Percentiles rank a stretch among this genome's conserved stretches.
These are phyloP conservation scores for Callocephalon fimbriatum DNA, from an alignment of 2,113 vertebrate species.

Conservation along the genomic window DNA sequence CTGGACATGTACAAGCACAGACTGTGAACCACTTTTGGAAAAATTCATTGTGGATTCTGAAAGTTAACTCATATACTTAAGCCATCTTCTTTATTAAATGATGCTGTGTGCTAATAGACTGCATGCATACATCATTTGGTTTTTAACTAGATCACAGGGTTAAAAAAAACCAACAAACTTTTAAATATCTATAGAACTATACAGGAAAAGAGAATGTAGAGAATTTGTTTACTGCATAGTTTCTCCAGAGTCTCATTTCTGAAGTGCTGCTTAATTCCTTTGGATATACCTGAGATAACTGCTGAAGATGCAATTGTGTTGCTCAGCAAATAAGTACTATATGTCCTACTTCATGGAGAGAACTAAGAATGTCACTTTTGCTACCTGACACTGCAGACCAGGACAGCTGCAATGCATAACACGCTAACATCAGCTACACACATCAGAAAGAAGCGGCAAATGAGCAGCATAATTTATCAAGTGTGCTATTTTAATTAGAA, in stretches of 20 bases:
- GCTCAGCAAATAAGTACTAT: background rate
- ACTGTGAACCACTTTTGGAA: background rate
- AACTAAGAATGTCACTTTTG: background rate
- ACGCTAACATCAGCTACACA: background rate
- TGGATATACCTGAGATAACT: background rate
- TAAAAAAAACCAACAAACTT: background rate
- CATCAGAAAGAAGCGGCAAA: background rate
- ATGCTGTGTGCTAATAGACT: background rate
- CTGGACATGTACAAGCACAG: background rate
- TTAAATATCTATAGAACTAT: background rate
- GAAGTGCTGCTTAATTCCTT: background rate
- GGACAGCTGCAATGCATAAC: background rate
- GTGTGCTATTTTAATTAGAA: background rate
- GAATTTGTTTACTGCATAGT: background rate
- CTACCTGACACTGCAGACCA: background rate
- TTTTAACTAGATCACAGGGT: background rate
- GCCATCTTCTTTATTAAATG: background rate
- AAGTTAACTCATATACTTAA: background rate
- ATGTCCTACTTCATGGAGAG: background rate
- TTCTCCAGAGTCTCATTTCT: background rate
- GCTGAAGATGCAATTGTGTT: background rate
- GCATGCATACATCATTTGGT: background rate
- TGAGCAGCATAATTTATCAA: accelerated
- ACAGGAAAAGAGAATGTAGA: background rate
- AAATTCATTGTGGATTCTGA: background rate